A percentile compares a stretch with the other conserved stretches of the same genome.
These are phyloP conservation scores for Brachionus manjavacas DNA, from an alignment of 1,140 invertebrate genomes.

Conservation along the genomic window DNA sequence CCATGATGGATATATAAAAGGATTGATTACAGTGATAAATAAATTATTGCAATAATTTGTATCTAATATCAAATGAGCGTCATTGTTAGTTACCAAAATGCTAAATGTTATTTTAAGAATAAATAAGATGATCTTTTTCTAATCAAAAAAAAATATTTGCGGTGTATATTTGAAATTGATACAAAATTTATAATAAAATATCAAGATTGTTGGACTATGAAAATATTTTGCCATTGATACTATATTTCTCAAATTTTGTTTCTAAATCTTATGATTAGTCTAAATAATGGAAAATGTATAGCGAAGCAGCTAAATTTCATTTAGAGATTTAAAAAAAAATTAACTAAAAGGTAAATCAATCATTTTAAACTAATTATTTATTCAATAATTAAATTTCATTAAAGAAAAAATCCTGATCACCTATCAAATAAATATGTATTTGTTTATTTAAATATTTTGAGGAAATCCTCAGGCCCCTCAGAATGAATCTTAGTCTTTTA, in stretches of 20 bases:
- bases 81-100: not conserved
- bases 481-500: no score
- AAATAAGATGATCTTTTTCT: not conserved
- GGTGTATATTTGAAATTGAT: not conserved
- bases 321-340: not conserved
- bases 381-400: no score
- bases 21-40: not conserved
- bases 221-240: not conserved
- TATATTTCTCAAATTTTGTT: not conserved
- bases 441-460: no score
- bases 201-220: not conserved
- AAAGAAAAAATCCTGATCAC: no score
- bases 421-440: no score
- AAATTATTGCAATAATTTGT: not conserved
- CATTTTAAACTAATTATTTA: no score
- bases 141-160: not conserved
- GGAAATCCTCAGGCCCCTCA: no score
- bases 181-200: not conserved
- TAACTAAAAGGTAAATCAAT: no score
- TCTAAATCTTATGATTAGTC: not conserved
- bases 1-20: not conserved
- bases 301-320: not conserved
- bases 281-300: not conserved
- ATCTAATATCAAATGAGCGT: constrained; percentile 3
- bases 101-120: not conserved